Base-by-base conservation (phyloP, 1,140 invertebrate genomes). In the Lepidurus arcticus region DNA sequence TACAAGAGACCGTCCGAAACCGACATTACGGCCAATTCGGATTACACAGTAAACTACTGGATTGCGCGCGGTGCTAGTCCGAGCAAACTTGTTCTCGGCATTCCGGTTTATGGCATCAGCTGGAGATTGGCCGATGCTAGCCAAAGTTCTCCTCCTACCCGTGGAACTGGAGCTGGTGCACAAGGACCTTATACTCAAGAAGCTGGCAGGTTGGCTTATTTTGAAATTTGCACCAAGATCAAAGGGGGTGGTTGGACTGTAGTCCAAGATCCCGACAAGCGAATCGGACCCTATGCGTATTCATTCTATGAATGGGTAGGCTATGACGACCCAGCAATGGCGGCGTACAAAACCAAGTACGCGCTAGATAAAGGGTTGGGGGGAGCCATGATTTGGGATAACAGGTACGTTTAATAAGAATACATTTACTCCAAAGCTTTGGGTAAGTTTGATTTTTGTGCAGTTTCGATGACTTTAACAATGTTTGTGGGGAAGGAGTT, bases 261-360 rank as follows among this genome's bases (percentile, higher is more conserved):
- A 44, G 78, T 79, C 7, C 42, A 24, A 42, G 78, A 79, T 76
- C 75, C 78, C 4, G 47, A 47, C 13, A 47, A 76, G 10, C n/a
- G 7, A 10, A 79, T 76, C 73, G 78, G 78, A 1, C 78, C 78
- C 24, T 79, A 79, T 42, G 16, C 44, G n/a, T 79, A n/a, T 24
- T 73, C 42, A 5, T 80, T n/a, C n/a, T 47, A 21, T 26, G 21
- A 42, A 10, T 82, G 82, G 82, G 78, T 79, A 42, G 78, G 79
- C 13, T 82, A 80, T 42, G 82, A 82, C 42, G 82, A 82, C 43
- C 73, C 78, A 1, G 78, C 53, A 44, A 82, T 80, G 47, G 78
- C 77, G 1, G 75, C 44, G 0, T 21, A 73, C 11, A 81, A 83
- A 80, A 80, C 81, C 13, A 73, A 77, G n/a, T 83, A 81, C 53